These are phyloP conservation scores for Drosophila anomalipes DNA, from an alignment of 2,888 invertebrate genomes.

Conservation along the genomic window DNA sequence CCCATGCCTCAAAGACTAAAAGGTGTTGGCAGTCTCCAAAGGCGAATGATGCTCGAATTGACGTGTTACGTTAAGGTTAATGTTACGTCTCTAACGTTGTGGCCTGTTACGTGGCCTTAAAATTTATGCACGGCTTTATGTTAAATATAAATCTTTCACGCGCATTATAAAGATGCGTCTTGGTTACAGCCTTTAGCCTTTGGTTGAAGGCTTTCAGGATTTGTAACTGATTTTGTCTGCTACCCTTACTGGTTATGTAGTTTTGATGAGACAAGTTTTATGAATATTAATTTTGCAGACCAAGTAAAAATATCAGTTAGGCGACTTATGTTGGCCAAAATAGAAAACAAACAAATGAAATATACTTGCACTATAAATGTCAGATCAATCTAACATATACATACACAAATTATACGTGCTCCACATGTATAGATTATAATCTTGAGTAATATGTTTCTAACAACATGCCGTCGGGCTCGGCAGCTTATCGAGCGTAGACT, in stretches of 20 bases:
- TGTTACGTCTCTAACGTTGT: conserved; percentile 32
- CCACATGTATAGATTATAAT: background rate
- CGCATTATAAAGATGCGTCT: conserved; percentile 34
- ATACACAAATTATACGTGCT: background rate
- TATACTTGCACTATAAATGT: background rate
- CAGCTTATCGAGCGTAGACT: background rate
- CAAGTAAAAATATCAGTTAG: background rate
- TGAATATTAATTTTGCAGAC: conserved; percentile 38
- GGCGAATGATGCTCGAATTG: conserved; percentile 51
- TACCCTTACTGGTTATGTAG: conserved; percentile 26
- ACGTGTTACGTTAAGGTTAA: conserved; percentile 51
- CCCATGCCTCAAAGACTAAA: conserved; percentile 17
- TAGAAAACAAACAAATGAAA: no score
- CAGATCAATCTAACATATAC: background rate
- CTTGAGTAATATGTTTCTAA: conserved; percentile 6
- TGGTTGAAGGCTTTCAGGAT: conserved; percentile 33
- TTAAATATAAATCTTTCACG: conserved; percentile 62
- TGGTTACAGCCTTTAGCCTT: conserved; percentile 33
- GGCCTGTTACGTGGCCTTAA: conserved; percentile 56
- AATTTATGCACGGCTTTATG: conserved; percentile 69
- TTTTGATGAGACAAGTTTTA: conserved; percentile 39
- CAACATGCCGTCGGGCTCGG: background rate
- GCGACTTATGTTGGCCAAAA: background rate
- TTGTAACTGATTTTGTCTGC: conserved; percentile 32
- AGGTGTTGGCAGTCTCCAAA: conserved; percentile 60